Conservation (phyloP, 1,140 invertebrate species). For the Lucilia cuprina region DNA sequence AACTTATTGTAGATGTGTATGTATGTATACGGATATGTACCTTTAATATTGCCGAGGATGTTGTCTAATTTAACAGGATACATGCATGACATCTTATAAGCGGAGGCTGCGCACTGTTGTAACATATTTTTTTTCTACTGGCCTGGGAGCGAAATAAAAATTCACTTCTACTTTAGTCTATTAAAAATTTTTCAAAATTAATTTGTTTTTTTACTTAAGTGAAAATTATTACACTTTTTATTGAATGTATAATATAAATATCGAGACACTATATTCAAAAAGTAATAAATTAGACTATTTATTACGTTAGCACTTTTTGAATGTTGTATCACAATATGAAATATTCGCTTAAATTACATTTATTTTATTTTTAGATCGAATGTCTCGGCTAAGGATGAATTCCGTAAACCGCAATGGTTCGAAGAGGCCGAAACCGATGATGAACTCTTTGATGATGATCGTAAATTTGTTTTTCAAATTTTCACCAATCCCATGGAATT, state of each 20-base stretch:
- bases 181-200: background rate
- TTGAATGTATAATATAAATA: background rate
- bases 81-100: background rate
- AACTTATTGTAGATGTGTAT: background rate
- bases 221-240: background rate
- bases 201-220: background rate
- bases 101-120: conserved; percentile 36
- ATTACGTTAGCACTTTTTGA: too few relatives aligned
- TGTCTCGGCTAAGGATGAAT: conserved; percentile 55
- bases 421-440: conserved; percentile 61
- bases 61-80: background rate
- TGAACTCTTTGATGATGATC: conserved; percentile 60
- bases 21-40: background rate
- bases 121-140: background rate
- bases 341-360: too few relatives aligned
- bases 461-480: conserved; percentile 61
- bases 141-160: too few relatives aligned
- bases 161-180: too few relatives aligned
- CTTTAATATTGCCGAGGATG: background rate
- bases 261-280: too few relatives aligned
- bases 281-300: too few relatives aligned
- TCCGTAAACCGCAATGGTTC: conserved; percentile 60
- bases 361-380: background rate
- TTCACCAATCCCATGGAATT: conserved; percentile 64
- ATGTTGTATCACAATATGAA: too few relatives aligned